phyloP scores from a whole-genome alignment of 2,888 invertebrate species.

The Hoplodrina blanda region DNA sequence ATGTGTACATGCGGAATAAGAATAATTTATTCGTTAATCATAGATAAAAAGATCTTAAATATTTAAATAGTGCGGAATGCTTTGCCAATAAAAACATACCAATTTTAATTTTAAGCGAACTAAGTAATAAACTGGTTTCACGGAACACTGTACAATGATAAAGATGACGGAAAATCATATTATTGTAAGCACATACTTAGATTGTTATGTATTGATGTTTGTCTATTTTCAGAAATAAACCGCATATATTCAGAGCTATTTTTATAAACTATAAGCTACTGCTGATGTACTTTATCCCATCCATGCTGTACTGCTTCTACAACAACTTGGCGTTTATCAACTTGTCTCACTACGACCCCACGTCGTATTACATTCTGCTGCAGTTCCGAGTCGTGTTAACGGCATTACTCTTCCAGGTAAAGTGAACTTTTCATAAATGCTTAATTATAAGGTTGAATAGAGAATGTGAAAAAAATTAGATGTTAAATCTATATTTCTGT shows the following conservation, averaged over 20 bases:
- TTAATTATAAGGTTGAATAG: not conserved
- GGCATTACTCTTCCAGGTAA: constrained; percentile 97
- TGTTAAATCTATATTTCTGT: not conserved
- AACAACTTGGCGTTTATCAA: constrained; percentile 98
- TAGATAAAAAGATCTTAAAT: too few relatives aligned
- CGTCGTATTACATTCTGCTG: constrained; percentile 97
- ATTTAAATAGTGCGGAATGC: too few relatives aligned
- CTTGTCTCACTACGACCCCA: constrained; percentile 97
- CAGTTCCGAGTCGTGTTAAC: constrained; percentile 98
- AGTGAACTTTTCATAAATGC: not conserved
- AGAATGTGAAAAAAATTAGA: not conserved
- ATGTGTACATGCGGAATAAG: too few relatives aligned
- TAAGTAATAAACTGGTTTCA: too few relatives aligned
- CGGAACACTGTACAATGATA: too few relatives aligned
- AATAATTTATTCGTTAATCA: too few relatives aligned
- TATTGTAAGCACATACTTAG: too few relatives aligned
- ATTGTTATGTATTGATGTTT: constrained; percentile 25
- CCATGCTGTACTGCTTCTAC: constrained; percentile 97
- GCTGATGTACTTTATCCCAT: constrained; percentile 96
- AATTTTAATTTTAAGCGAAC: too few relatives aligned
- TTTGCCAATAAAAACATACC: too few relatives aligned
- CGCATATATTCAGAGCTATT: constrained; percentile 90
- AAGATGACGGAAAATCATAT: too few relatives aligned
- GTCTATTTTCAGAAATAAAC: constrained; percentile 91
- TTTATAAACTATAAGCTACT: constrained; percentile 92